Percentiles rank a stretch among this genome's conserved stretches.
These are phyloP conservation scores for Macquaria australasica DNA, from an alignment of 2,113 vertebrate species.

Conservation along the genomic window DNA sequence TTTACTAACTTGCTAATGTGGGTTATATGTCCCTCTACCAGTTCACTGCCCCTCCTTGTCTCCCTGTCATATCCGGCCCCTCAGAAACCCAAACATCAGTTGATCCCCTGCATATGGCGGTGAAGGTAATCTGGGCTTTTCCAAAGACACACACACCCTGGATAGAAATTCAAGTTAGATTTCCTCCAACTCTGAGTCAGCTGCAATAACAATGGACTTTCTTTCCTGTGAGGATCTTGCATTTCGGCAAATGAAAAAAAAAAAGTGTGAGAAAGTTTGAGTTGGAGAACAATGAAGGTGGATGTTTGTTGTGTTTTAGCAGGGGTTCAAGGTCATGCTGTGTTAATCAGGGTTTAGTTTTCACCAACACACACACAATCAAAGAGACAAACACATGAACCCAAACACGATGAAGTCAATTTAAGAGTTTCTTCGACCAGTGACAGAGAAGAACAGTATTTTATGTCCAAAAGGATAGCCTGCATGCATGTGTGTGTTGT, in stretches of 20 bases:
- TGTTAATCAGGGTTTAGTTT: constrained; percentile 38
- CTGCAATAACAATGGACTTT: constrained; percentile 71
- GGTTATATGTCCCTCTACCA: constrained; percentile 12
- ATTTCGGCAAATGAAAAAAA: constrained; percentile 29
- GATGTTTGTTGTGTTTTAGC: constrained; percentile 39
- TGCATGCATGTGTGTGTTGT: not conserved
- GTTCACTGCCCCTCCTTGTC: constrained; percentile 33
- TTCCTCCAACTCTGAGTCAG: constrained; percentile 73
- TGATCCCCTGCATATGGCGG: constrained; percentile 67
- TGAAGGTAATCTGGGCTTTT: constrained; percentile 66
- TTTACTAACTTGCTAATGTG: constrained; percentile 13
- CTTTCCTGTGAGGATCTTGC: constrained; percentile 63
- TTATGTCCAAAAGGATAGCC: not conserved
- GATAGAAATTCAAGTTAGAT: constrained; percentile 58
- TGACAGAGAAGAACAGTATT: not conserved
- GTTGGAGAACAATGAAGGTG: constrained; percentile 41
- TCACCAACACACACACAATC: constrained; percentile 8
- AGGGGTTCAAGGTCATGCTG: constrained; percentile 41
- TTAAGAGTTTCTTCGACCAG: not conserved
- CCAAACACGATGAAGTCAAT: not conserved
- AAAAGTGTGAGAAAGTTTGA: constrained; percentile 27
- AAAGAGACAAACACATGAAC: not conserved
- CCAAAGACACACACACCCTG: constrained; percentile 58
- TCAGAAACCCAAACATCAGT: constrained; percentile 70
- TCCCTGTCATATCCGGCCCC: constrained; percentile 63